A percentile compares a stretch with the other conserved stretches of the same genome.
Evolutionary conservation across 2,797 vertebrate genomes (phyloP).

Genomic region (Simalia tracyae): DNA sequence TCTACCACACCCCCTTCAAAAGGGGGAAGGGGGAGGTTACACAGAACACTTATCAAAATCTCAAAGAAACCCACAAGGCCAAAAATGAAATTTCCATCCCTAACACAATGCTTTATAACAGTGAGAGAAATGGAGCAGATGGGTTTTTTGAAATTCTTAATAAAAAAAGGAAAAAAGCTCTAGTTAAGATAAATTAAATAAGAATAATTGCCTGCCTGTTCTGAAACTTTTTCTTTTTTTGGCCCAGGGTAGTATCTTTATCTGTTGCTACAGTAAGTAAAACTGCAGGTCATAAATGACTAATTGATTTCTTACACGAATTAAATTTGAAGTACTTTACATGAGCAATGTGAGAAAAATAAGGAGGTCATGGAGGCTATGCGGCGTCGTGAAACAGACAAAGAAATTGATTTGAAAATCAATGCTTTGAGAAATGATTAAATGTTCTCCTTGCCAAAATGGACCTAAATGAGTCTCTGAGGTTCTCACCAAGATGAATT

Average conservation of each 20-base stretch:
- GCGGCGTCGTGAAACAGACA: constrained; percentile 60
- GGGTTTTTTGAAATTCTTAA: constrained; percentile 3
- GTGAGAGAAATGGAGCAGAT: constrained; percentile 4
- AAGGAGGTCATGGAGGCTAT: constrained; percentile 64
- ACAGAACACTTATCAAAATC: constrained; percentile 23
- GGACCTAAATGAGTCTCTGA: constrained; percentile 70
- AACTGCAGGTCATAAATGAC: constrained; percentile 67
- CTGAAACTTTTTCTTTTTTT: constrained; percentile 17
- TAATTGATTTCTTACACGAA: constrained; percentile 73
- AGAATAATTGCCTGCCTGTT: constrained; percentile 53
- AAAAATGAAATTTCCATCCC: constrained; percentile 15
- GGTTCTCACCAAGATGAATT: constrained; percentile 64
- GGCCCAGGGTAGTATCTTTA: constrained; percentile 22
- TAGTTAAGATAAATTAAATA: constrained; percentile 45
- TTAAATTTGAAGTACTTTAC: constrained; percentile 70
- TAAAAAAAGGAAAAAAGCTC: background rate
- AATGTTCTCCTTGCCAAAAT: constrained; percentile 68
- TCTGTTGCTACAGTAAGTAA: constrained; percentile 59
- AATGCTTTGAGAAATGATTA: constrained; percentile 73
- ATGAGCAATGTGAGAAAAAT: constrained; percentile 51
- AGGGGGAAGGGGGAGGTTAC: constrained; percentile 1
- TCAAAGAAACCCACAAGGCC: constrained; percentile 16
- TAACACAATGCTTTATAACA: constrained; percentile 7
- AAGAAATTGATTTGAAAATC: constrained; percentile 75
- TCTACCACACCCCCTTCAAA: constrained; percentile 21